Evolutionary conservation across 2,888 invertebrate species (phyloP), one percentile per base, ranked within the genome.

Genomic region (Sthenelais limicola): DNA sequence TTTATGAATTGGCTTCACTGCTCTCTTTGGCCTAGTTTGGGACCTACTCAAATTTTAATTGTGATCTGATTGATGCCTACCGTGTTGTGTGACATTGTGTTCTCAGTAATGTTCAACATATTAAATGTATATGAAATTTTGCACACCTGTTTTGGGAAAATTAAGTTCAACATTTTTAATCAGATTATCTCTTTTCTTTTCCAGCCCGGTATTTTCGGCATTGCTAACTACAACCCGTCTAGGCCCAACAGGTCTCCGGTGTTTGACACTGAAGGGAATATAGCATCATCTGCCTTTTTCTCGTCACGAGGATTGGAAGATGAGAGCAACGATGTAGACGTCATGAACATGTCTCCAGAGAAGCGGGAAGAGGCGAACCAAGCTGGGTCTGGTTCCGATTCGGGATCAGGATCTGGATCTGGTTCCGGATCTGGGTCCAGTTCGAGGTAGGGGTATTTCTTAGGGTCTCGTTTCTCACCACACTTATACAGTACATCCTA

Each of bases 351-450:
- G 54, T 43, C 54, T 51, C 52, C 54, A 2, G 54, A 51, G 38
- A 24, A 33, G 32, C 30, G 48, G 43, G 26, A 24, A 66, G 51
- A 24, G 38, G 35, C 35, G 38, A 51, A 54, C 38, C 28, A 24
- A 21, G n/a, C 52, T 38, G 38, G 52, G 47, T 32, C 51, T 38
- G 43, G 38, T 54, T 72, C 68, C 9, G 68, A 68, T 26, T 24
- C 68, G 12, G 49, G 21, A 26, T 68, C 68, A 18, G 68, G 52
- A 33, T 72, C 72, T 12, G 72, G 54, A n/a, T 69, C 69, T 18
- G 69, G 33, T 18, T 72, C 72, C 9, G 72, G 72, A 24, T 62
- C 62, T 24, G 58, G 48, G 15, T 71, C 71, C 38, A 68, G 72
- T 35, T 72, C 66, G 62, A 58, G 54, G 32, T 48, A 62, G 48